Base-by-base conservation (phyloP, 1,140 invertebrate species). In the Marisa cornuarietis region DNA sequence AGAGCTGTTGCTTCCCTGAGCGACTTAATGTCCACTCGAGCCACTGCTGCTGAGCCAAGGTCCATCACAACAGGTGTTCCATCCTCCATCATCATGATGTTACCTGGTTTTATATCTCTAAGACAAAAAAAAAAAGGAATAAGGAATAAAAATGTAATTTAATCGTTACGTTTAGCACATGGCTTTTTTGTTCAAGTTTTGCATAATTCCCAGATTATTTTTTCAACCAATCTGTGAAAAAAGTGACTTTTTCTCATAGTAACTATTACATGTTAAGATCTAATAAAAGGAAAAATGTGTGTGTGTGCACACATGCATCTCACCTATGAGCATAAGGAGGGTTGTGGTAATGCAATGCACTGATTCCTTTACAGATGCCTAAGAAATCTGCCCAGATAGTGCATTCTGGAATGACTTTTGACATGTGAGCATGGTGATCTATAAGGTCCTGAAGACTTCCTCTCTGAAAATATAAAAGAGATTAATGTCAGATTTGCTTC, bases 91-190 rank as follows among this genome's bases (percentile, higher is more conserved):
- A 97, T 90, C 84, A 96, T 93, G 84, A 97, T 93, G 92, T 97
- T 97, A 52, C 94, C 94, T 77, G 95, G 95, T 91, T 97, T 97
- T 62, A 97, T 88, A 92, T 97, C 96, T 87, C 96, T 92, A 79
- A 0, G 79, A 82, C 52, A 79, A 54, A 66, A 78, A 75, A 22
- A 0, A 24, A 16, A 5, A 18, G 4, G 4, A 18, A 2, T 11
- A 2, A 58, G 16, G 54, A 58, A 58, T 58, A 58, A 11, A 58
- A 69, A 69, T 6, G 16, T 69, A 26, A 14, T 24, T 9, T 75
- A 75, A 75, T 13, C 2, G 26, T n/a, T 77, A 42, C 14, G n/a
- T 77, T 61, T 74, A 10, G 18, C 80, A 52, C 10, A 79, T 31
- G 42, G 49, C 8, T 71, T 79, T 68, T 5, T 74, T 51, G 18